Conservation (phyloP, 2,797 vertebrate genomes). For the Amazona ochrocephala region DNA sequence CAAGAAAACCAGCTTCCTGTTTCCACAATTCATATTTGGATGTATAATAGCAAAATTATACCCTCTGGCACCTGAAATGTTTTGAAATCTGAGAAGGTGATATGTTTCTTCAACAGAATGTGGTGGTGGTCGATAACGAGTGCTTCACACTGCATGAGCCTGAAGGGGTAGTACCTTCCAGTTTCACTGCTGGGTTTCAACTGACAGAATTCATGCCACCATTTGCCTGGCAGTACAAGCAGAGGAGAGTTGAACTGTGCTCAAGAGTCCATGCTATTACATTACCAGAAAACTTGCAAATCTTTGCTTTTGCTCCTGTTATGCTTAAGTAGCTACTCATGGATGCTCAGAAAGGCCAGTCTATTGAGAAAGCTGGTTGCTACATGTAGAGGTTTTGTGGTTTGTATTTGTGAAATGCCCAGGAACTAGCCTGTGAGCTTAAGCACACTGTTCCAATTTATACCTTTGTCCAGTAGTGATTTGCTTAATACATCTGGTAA, state of each 20-base stretch:
- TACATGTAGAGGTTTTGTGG: background rate
- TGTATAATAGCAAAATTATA: background rate
- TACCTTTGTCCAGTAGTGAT: accelerated
- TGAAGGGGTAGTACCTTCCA: background rate
- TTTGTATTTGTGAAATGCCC: background rate
- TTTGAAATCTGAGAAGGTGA: conserved; percentile 11
- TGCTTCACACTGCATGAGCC: background rate
- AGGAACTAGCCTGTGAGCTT: background rate
- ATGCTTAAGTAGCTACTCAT: background rate
- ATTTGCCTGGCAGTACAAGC: background rate
- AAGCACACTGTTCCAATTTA: background rate
- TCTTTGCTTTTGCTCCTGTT: background rate
- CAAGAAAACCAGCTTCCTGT: background rate
- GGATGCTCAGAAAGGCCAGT: background rate
- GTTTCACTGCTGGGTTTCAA: background rate
- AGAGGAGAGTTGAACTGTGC: background rate
- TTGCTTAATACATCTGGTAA: background rate
- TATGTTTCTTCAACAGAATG: conserved; percentile 8
- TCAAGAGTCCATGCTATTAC: background rate
- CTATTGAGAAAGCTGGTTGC: background rate
- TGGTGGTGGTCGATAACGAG: background rate
- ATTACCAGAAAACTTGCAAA: background rate
- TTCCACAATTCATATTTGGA: background rate
- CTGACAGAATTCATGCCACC: background rate
- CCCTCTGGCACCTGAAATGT: background rate